Conservation (phyloP, 2,888 invertebrate species). For the Nebria brevicollis region DNA sequence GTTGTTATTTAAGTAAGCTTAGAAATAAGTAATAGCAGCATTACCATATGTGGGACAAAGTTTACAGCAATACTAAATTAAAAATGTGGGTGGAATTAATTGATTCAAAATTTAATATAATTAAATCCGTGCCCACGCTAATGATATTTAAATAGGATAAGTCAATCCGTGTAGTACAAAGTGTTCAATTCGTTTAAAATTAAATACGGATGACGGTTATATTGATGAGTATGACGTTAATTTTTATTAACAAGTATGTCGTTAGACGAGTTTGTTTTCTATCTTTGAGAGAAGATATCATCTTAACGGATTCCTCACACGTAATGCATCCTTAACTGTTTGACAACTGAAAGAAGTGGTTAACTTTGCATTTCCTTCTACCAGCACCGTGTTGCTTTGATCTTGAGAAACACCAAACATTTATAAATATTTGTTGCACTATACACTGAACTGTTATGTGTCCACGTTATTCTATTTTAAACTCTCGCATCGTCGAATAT, state of each 20-base stretch:
- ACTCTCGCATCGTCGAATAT: too few relatives aligned
- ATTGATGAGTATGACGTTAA: conserved; percentile 21
- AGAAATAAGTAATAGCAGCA: too few relatives aligned
- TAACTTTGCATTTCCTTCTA: conserved; percentile 30
- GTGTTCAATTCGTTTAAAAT: conserved; percentile 30
- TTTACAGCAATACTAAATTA: conserved; percentile 18
- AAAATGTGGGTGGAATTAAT: conserved; percentile 37
- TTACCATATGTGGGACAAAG: not conserved
- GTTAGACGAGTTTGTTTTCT: conserved; percentile 15
- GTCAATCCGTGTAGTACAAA: not conserved
- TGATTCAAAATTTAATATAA: conserved; percentile 25
- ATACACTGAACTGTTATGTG: not conserved
- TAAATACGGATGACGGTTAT: conserved; percentile 9
- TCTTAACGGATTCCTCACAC: conserved; percentile 39
- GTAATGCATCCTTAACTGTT: conserved; percentile 42
- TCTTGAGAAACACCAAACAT: conserved; percentile 32
- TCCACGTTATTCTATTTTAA: too few relatives aligned
- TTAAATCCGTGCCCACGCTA: conserved; percentile 25
- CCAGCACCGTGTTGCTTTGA: conserved; percentile 24
- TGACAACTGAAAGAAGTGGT: conserved; percentile 34
- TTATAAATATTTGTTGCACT: conserved; percentile 36
- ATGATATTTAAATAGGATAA: not conserved
- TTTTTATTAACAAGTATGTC: conserved; percentile 26
- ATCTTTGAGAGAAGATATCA: conserved; percentile 19
- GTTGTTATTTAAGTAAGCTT: too few relatives aligned